Conservation (phyloP, 2,797 vertebrate genomes). For the Anas bernieri region DNA sequence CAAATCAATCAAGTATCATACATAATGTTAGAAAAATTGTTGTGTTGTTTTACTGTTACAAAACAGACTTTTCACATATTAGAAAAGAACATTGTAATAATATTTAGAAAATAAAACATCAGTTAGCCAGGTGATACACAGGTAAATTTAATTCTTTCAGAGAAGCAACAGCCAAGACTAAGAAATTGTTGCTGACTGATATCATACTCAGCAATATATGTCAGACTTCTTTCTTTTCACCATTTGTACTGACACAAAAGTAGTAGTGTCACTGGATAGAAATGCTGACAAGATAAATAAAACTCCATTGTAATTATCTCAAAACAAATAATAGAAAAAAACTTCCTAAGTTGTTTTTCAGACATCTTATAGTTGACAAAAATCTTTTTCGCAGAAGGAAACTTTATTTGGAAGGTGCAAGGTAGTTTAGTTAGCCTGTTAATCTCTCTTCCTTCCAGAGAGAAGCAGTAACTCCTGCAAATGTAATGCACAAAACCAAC, state of each 20-base stretch:
- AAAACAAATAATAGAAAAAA: not conserved
- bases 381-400: not conserved
- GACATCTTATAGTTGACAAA: not conserved
- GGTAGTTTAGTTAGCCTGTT: not conserved
- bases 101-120: not conserved
- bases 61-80: not conserved
- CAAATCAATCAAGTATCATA: not conserved
- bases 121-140: not conserved
- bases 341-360: not conserved
- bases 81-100: not conserved
- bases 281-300: not conserved
- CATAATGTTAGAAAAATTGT: not conserved
- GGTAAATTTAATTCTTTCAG: not conserved
- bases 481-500: not conserved
- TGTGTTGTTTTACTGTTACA: not conserved
- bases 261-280: not conserved
- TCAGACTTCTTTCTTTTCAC: not conserved
- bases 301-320: not conserved
- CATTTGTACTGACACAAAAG: not conserved
- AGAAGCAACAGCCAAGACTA: not conserved
- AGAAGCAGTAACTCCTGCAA: not conserved
- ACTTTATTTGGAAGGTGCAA: not conserved
- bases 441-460: not conserved
- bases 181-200: not conserved
- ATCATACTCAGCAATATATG: not conserved